phyloP scores from a whole-genome alignment of 1,140 invertebrate species.

The Bombus fervidus region DNA sequence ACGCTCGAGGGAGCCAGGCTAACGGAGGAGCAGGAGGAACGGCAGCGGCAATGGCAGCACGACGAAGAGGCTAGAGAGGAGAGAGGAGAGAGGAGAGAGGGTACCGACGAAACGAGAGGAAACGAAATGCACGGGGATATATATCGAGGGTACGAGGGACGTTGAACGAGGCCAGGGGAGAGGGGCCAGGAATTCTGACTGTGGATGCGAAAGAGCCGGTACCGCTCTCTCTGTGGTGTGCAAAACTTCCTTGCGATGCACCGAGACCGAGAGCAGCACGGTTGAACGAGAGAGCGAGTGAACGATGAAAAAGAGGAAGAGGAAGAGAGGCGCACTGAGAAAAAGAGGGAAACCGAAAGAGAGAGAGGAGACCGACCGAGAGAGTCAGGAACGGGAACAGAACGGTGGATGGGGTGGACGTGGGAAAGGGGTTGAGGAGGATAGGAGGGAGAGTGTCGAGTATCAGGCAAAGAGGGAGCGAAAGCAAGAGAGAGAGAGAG shows the following conservation, averaged over 20 bases:
- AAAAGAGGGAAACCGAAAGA: background rate
- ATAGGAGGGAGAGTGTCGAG: constrained; percentile 44
- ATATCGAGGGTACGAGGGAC: constrained; percentile 63
- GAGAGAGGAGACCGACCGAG: background rate
- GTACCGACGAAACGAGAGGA: constrained; percentile 59
- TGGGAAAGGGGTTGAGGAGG: background rate
- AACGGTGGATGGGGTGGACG: background rate
- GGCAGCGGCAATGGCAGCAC: background rate
- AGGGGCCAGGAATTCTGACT: constrained; percentile 63
- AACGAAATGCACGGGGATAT: constrained; percentile 67
- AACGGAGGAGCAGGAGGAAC: constrained; percentile 25
- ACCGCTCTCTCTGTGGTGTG: constrained; percentile 65
- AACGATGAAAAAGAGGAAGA: background rate
- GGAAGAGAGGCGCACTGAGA: background rate
- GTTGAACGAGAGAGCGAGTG: constrained; percentile 1
- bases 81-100: constrained; percentile 13
- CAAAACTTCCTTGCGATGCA: constrained; percentile 68
- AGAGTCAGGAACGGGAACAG: constrained; percentile 6
- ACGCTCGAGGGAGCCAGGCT: constrained; percentile 51
- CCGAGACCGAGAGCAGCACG: constrained; percentile 51
- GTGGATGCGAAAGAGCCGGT: constrained; percentile 62
- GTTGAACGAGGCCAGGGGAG: constrained; percentile 55
- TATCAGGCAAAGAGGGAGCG: constrained; percentile 4
- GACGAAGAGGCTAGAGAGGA: background rate
- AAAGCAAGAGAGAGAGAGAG: constrained; percentile 17